Base-by-base conservation (phyloP, 2,113 vertebrate species). In the Plectropomus leopardus region DNA sequence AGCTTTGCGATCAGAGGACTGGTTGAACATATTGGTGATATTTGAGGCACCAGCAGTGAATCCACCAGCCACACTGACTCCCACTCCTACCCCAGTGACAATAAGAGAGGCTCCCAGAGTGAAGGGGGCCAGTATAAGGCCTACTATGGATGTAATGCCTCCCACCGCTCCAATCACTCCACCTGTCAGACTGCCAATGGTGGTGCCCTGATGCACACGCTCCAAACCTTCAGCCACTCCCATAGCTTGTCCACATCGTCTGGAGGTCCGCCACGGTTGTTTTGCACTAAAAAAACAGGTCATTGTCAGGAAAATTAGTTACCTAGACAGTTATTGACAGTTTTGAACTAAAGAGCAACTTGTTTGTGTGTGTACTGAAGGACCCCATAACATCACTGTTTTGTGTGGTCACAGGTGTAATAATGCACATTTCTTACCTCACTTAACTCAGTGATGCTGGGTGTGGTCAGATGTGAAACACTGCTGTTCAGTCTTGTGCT, bases 1-100 rank as follows among this genome's bases (percentile, higher is more conserved):
- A 44, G 63, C 65, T 19, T 75, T 75, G 5, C 87, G 71, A 55
- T 91, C 77, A 14, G 34, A 64, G 0, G 80, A 79, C 55, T 84
- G 66, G n/a, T 84, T 90, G 19, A 91, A 75, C 80, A 82, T 88
- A 14, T 93, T 91, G 23, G 79, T 90, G 32, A 93, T 78, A 28
- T 84, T 92, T 3, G 92, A 69, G 32, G 16, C 69, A 36, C 85
- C 87, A 28, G 89, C 87, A n/a, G 76, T n/a, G 19, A 55, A 0
- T 4, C 76, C 76, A 53, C 81, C 81, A 19, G 11, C 0, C 21
- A 1, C 21, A 34, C 81, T 7, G 15, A 78, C 69, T 2, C 61
- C 75, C 5, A 63, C 19, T 59, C 75, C 75, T 50, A 73, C 16
- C 16, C 81, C 69, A 68, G 63, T 78, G 23, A 83, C 81, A 50